Evolutionary conservation across 2,888 invertebrate genomes (phyloP).

Genomic region (Furcula furcula): DNA sequence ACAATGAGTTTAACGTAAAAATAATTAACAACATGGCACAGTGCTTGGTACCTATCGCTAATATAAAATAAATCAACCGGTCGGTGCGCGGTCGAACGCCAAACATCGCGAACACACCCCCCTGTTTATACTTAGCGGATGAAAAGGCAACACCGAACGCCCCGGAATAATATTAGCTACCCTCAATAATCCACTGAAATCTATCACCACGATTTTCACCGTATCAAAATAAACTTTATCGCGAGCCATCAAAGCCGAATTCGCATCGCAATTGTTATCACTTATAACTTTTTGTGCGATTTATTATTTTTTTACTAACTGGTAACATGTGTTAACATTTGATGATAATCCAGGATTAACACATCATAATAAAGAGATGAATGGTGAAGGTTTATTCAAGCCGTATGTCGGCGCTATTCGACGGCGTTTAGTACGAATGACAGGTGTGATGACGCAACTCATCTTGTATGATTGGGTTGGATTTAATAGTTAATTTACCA

Average conservation of each 20-base stretch:
- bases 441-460: conserved; percentile 71
- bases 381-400: conserved; percentile 74
- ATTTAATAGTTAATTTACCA: conserved; percentile 7
- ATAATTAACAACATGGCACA: conserved; percentile 28
- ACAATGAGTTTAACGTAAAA: conserved; percentile 4
- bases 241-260: conserved; percentile 35
- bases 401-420: conserved; percentile 74
- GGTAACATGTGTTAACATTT: conserved; percentile 82
- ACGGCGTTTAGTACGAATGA: conserved; percentile 60
- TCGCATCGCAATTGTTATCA: conserved; percentile 17
- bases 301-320: conserved; percentile 71
- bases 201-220: conserved; percentile 38
- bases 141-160: conserved; percentile 81
- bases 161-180: conserved; percentile 81
- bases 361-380: conserved; percentile 82
- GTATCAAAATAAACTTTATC: conserved; percentile 42
- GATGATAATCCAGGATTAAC: conserved; percentile 81
- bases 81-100: conserved; percentile 61
- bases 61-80: conserved; percentile 74
- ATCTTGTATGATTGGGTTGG: conserved; percentile 53
- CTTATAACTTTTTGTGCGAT: conserved; percentile 10
- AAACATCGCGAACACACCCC: conserved; percentile 75
- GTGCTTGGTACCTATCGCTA: conserved; percentile 43
- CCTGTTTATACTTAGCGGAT: conserved; percentile 80
- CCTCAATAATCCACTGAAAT: conserved; percentile 75